phyloP scores from a whole-genome alignment of 2,113 vertebrate species.

The Etia nguti region DNA sequence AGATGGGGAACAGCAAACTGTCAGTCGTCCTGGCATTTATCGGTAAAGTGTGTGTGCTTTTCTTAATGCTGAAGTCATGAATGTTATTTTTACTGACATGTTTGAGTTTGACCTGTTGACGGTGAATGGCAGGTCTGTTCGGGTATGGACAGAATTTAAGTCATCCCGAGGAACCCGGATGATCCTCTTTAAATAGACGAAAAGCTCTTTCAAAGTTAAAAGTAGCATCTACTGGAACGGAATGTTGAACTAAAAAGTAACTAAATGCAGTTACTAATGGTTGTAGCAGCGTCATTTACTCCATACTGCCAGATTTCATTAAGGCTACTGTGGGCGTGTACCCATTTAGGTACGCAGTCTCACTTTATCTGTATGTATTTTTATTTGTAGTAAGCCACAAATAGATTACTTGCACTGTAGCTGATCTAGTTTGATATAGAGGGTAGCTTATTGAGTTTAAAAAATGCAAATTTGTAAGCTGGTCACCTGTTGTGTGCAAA shows the following conservation, averaged over 20 bases:
- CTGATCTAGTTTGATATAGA: not conserved
- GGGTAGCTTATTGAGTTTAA: not conserved
- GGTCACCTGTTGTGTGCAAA: not conserved
- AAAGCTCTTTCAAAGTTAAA: not conserved
- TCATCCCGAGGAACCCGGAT: not conserved
- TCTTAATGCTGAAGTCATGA: not conserved
- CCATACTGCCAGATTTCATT: not conserved
- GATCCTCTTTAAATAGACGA: not conserved
- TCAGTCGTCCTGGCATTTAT: constrained; percentile 21
- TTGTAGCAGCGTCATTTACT: not conserved
- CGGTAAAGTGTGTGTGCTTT: not conserved
- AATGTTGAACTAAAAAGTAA: not conserved
- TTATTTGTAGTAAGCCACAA: not conserved
- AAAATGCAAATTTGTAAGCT: not conserved
- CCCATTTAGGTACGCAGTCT: not conserved
- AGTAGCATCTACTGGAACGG: not conserved
- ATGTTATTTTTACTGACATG: not conserved
- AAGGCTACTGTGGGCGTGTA: not conserved
- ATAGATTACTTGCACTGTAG: not conserved
- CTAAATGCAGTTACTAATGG: not conserved
- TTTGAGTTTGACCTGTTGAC: not conserved
- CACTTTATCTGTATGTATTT: not conserved
- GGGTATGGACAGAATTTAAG: not conserved
- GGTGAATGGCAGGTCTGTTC: not conserved
- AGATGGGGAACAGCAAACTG: constrained; percentile 21